These are phyloP conservation scores for Heliangelus exortis DNA, from an alignment of 2,797 vertebrate species.

Conservation along the genomic window DNA sequence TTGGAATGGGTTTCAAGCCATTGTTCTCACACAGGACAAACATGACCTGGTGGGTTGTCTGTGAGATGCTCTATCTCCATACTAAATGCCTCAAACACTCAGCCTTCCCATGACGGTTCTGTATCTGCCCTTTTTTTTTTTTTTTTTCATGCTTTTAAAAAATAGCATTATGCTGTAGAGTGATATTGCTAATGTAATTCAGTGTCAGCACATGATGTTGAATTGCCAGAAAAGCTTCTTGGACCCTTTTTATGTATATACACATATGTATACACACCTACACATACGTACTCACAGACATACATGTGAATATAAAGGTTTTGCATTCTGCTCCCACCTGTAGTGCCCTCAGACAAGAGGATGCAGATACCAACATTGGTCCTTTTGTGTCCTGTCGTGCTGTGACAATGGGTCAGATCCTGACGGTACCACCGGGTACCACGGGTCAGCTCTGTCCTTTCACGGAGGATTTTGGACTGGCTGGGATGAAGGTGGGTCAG, in stretches of 20 bases:
- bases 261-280: fast-evolving
- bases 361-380: neutral
- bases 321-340: neutral
- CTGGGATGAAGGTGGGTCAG: neutral
- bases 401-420: neutral
- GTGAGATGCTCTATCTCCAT: neutral
- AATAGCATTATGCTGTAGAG: neutral
- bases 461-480: neutral
- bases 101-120: neutral
- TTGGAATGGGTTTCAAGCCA: neutral
- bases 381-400: neutral
- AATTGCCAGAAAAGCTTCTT: neutral
- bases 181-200: neutral
- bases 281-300: neutral
- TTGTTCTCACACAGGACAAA: neutral
- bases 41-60: neutral
- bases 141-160: neutral
- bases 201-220: neutral
- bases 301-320: neutral
- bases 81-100: neutral
- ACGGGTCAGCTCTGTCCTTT: neutral
- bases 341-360: neutral
- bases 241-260: neutral
- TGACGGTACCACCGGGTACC: fast-evolving
- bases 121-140: neutral